Conservation (phyloP, 2,113 vertebrate genomes). For the Trinectes maculatus region DNA sequence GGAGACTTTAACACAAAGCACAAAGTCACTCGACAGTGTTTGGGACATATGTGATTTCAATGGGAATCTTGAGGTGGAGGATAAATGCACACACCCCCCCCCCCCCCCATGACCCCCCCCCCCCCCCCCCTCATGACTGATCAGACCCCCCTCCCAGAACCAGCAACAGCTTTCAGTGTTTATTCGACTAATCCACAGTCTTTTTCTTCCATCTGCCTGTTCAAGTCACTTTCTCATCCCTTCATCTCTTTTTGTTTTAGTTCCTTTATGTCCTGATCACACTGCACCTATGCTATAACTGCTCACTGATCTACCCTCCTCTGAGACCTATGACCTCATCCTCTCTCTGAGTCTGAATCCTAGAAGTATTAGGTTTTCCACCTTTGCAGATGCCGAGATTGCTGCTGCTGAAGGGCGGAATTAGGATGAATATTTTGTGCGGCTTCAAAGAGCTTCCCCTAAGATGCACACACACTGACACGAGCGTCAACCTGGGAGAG, state of each 20-base stretch:
- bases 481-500: neutral
- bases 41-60: constrained; percentile 19
- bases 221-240: constrained; percentile 42
- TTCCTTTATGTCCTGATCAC: constrained; percentile 45
- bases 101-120: too few species aligned
- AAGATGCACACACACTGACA: neutral
- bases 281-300: constrained; percentile 43
- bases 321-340: neutral
- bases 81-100: constrained; percentile 17
- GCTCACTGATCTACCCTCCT: constrained; percentile 24
- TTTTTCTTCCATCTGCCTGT: constrained; percentile 51
- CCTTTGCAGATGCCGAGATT: neutral
- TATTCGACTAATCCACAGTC: constrained; percentile 41
- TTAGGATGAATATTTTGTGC: neutral
- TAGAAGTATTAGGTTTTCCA: neutral
- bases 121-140: too few species aligned
- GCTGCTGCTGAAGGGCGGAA: neutral
- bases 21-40: constrained; percentile 37
- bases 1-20: constrained; percentile 31
- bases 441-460: neutral
- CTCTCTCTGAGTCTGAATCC: neutral
- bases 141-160: constrained; percentile 2
- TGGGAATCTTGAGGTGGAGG: constrained; percentile 10
- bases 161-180: constrained; percentile 39
- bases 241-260: constrained; percentile 42